phyloP scores from a whole-genome alignment of 2,888 invertebrate species.

The Scaeva pyrastri region DNA sequence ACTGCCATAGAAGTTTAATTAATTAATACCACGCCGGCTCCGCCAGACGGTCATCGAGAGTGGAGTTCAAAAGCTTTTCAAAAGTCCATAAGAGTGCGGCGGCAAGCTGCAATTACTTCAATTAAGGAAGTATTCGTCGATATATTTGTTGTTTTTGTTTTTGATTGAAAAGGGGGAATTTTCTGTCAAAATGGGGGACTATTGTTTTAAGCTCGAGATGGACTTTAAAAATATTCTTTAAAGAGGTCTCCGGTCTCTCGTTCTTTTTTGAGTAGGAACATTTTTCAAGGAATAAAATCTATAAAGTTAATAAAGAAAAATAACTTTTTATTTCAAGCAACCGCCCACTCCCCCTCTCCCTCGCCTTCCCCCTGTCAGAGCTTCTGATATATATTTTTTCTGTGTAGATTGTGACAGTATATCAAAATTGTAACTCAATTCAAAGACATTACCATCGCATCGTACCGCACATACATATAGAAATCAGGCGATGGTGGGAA shows the following conservation, averaged over 20 bases:
- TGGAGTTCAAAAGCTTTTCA: neutral
- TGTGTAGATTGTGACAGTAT: constrained; percentile 35
- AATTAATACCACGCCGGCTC: constrained; percentile 37
- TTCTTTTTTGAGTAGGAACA: neutral
- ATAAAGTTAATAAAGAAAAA: neutral
- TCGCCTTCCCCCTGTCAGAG: too few relatives aligned
- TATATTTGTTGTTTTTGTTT: constrained; percentile 4
- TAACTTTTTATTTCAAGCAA: neutral
- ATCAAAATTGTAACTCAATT: constrained; percentile 73
- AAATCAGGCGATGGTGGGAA: constrained; percentile 26
- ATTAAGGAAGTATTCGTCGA: neutral
- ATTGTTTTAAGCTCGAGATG: too few relatives aligned
- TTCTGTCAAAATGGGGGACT: neutral
- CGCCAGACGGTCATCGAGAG: constrained; percentile 16
- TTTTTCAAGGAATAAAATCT: neutral
- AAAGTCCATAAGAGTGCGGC: neutral
- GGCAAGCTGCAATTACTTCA: constrained; percentile 9
- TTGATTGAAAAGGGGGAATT: neutral
- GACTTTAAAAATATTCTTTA: neutral
- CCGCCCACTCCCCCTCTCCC: neutral
- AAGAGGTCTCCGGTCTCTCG: too few relatives aligned
- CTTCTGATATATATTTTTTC: neutral
- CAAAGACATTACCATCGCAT: constrained; percentile 57
- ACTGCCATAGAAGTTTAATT: constrained; percentile 35
- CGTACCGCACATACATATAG: neutral